Base-by-base conservation (phyloP, 1,140 invertebrate genomes). In the Achatina immaculata region DNA sequence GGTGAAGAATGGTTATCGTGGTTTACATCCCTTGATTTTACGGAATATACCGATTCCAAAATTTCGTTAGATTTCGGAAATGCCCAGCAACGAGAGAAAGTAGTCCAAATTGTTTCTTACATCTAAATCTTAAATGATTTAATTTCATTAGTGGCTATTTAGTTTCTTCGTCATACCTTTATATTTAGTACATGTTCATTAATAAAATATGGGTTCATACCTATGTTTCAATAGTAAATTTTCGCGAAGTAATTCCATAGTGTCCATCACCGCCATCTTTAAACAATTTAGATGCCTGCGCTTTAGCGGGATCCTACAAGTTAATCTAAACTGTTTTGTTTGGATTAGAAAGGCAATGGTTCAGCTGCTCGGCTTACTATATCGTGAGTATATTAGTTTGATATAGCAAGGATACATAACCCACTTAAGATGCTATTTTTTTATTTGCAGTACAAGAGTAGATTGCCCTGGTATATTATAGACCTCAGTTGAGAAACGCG, bases 271-370 rank as follows among this genome's bases (percentile, higher is more conserved):
- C 66, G 82, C 84, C 84, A 85, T 83, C 71, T 83, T 85, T 85
- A 85, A 85, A 85, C 84, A 85, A 85, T 83, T 83, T 83, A 82
- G 82, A 79, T 58, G 84, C 78, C 48, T 68, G 71, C 55, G 58
- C 66, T 74, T 73, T 76, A 36, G 71, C 48, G 40, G 51, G 43
- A 65, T 31, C 43, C 38, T 77, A 36, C 42, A 24, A 68, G 43
- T n/a, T 74, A 73, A 81, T 65, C 73, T 80, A 80, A 80, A 81
- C 76, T 77, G 40, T 58, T 36, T 65, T 71, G 48, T 48, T 28
- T 69, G 36, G 51, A 58, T 51, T 79, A 74, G 62, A 74, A 71
- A 71, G 31, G 82, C 38, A 78, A 81, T 71, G 21, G 19, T 51
- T n/a, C 65, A 55, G 45, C 21, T 58, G 48, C 48, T 36, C 1